These are phyloP conservation scores for Microplitis deprimator DNA, from an alignment of 2,888 invertebrate genomes.

Conservation along the genomic window DNA sequence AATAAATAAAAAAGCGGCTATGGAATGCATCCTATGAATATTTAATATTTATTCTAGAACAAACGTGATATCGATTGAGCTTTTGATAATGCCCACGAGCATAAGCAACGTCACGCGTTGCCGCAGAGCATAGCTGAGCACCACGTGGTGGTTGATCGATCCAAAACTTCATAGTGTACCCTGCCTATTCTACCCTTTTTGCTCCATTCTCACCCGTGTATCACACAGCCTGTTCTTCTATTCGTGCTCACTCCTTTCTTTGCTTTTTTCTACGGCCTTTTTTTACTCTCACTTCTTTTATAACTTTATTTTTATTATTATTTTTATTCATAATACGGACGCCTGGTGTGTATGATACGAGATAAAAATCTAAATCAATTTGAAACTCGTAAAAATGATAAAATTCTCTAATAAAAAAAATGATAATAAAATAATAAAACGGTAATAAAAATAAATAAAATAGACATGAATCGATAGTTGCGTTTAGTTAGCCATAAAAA, in stretches of 20 bases:
- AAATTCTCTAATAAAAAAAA: neutral
- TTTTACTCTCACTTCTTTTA: neutral
- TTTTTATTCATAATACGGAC: neutral
- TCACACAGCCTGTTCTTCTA: neutral
- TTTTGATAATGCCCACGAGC: slow-evolving; percentile 24
- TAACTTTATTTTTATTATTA: neutral
- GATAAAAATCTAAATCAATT: neutral
- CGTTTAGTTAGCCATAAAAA: slow-evolving; percentile 16
- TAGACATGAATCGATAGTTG: slow-evolving; percentile 4
- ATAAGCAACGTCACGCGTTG: slow-evolving; percentile 20
- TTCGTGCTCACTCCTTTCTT: neutral
- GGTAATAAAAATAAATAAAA: slow-evolving; percentile 1
- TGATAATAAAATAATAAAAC: neutral
- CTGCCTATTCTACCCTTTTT: neutral
- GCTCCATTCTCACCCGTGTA: neutral
- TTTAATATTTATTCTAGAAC: slow-evolving; percentile 24
- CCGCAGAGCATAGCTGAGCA: slow-evolving; percentile 1
- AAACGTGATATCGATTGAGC: slow-evolving; percentile 30
- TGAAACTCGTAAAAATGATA: neutral
- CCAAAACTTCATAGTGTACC: neutral
- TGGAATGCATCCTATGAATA: slow-evolving; percentile 28
- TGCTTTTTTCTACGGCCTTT: neutral
- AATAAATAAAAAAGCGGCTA: neutral
- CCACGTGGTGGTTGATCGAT: neutral
- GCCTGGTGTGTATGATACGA: neutral